Evolutionary conservation across 2,113 vertebrate species (phyloP).

Genomic region (Alectura lathami): DNA sequence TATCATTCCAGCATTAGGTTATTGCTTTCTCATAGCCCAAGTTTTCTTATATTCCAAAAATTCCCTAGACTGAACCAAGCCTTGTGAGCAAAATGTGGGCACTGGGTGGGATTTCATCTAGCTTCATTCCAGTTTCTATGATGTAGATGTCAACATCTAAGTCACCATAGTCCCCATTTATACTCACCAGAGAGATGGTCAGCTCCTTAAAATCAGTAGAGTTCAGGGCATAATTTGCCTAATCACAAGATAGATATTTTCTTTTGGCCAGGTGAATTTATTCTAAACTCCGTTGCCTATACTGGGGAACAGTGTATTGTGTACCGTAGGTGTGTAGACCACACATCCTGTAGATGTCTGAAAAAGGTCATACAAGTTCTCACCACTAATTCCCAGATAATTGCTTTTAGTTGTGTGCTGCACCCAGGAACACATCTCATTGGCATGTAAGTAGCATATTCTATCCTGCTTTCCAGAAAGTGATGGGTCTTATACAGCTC

Average conservation of each 20-base stretch:
- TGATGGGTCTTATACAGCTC: no score
- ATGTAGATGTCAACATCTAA: neutral
- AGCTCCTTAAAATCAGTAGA: neutral
- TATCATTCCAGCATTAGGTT: neutral
- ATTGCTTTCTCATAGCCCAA: neutral
- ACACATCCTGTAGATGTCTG: neutral
- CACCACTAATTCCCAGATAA: neutral
- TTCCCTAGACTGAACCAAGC: neutral
- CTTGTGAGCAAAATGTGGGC: fast-evolving
- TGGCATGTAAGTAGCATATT: fast-evolving
- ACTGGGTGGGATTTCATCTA: neutral
- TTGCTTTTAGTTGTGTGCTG: neutral
- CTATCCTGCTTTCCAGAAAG: neutral
- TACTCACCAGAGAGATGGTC: neutral
- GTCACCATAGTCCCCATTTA: neutral
- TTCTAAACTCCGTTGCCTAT: neutral
- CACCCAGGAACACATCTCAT: neutral
- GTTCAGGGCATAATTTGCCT: neutral
- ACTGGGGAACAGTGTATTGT: neutral
- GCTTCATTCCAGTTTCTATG: neutral
- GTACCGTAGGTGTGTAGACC: neutral
- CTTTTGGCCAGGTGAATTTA: neutral
- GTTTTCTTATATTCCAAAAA: neutral
- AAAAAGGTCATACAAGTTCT: neutral
- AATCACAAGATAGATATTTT: neutral